These are phyloP conservation scores for Lichenostomus cassidix DNA, from an alignment of 2,113 vertebrate genomes.

Conservation along the genomic window DNA sequence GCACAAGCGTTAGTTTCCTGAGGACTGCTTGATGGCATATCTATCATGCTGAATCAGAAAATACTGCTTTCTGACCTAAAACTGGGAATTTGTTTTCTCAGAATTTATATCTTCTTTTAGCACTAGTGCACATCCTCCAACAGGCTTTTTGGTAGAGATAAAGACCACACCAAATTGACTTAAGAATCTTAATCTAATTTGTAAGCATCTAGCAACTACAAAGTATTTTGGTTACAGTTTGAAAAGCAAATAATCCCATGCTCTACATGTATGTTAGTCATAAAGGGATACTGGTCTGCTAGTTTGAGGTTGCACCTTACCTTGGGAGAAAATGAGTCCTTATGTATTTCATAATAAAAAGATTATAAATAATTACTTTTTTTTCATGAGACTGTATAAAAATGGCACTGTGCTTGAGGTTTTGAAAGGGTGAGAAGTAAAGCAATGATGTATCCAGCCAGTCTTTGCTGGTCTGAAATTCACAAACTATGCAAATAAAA, in stretches of 20 bases:
- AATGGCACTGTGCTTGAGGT: neutral
- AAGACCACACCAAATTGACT: neutral
- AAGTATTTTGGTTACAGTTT: neutral
- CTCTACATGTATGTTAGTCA: neutral
- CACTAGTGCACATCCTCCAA: neutral
- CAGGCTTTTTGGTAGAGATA: neutral
- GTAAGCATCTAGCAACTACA: neutral
- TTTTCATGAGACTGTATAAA: neutral
- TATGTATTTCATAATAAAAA: neutral
- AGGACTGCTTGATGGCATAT: neutral
- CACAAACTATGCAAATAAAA: neutral
- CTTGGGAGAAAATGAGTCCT: neutral
- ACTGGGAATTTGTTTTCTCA: neutral
- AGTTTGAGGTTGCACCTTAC: neutral
- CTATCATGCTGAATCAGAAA: neutral
- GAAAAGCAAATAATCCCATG: neutral
- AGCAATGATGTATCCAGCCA: neutral
- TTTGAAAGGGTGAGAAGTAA: neutral
- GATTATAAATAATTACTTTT: neutral
- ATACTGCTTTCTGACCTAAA: neutral
- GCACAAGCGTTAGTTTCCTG: neutral
- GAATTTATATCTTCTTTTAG: neutral
- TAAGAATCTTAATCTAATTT: neutral
- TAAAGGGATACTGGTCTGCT: neutral
- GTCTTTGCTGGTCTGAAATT: neutral